A percentile compares a stretch with the other conserved stretches of the same genome.
These are phyloP conservation scores for Tricholaema leucomelas DNA, from an alignment of 2,113 vertebrate genomes.

Conservation along the genomic window DNA sequence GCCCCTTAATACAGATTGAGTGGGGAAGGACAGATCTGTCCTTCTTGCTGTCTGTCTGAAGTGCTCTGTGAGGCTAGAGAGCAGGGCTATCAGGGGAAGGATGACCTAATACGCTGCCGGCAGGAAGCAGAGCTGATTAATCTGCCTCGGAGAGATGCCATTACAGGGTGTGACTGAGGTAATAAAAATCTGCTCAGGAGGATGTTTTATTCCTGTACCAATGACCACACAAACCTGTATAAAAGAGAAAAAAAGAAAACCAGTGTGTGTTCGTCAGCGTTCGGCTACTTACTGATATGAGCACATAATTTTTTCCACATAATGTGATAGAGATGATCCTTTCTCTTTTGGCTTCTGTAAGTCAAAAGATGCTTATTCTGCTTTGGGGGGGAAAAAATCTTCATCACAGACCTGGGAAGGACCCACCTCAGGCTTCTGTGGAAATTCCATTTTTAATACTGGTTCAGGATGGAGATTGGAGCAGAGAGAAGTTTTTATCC, in stretches of 20 bases:
- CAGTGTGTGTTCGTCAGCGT: not conserved
- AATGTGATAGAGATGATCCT: not conserved
- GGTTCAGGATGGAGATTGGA: not conserved
- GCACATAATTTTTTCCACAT: not conserved
- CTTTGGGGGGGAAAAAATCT: not conserved
- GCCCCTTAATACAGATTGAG: conserved; percentile 45
- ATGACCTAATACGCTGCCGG: conserved; percentile 35
- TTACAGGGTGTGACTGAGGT: not conserved
- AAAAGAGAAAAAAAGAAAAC: too few relatives aligned
- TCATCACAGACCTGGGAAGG: not conserved
- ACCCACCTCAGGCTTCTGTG: not conserved
- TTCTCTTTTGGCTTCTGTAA: not conserved
- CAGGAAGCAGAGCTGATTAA: conserved; percentile 43
- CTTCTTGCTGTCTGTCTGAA: not conserved
- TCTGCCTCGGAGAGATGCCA: not conserved
- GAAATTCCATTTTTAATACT: not conserved
- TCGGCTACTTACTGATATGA: not conserved
- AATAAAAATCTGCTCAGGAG: not conserved
- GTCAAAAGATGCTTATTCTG: not conserved
- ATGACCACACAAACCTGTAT: too few relatives aligned
- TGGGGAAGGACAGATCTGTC: not conserved
- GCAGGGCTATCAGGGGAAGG: not conserved
- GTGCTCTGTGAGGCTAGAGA: not conserved
- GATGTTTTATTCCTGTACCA: not conserved
- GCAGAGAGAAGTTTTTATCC: not conserved